Evolutionary conservation across 2,797 vertebrate species (phyloP).

Genomic region (Sparidentex hasta): DNA sequence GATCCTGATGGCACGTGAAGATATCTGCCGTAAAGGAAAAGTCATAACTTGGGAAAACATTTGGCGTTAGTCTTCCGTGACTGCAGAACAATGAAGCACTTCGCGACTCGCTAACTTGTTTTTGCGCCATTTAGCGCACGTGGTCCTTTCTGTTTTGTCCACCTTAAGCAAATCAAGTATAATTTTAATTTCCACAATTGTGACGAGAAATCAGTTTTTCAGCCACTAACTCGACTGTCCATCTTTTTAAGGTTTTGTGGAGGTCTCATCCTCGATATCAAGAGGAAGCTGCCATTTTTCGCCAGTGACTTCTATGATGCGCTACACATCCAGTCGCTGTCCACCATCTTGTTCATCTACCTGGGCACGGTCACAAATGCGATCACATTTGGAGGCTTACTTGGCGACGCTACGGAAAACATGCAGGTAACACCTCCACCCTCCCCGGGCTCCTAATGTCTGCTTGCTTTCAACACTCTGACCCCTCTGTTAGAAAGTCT

Average conservation of each 20-base stretch:
- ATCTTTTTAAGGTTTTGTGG: slow-evolving; percentile 91
- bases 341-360: slow-evolving; percentile 97
- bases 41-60: not conserved
- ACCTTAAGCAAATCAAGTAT: not conserved
- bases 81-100: not conserved
- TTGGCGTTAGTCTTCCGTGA: not conserved
- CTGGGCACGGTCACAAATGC: slow-evolving; percentile 98
- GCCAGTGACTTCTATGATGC: slow-evolving; percentile 96
- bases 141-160: too few relatives aligned
- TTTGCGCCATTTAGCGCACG: not conserved
- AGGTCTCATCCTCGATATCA: slow-evolving; percentile 94
- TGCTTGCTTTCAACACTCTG: not conserved
- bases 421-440: slow-evolving; percentile 91
- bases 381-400: slow-evolving; percentile 97
- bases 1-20: not conserved
- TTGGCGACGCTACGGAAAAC: slow-evolving; percentile 97
- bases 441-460: too few relatives aligned
- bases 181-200: not conserved
- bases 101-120: not conserved
- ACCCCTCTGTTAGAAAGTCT: not conserved
- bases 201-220: not conserved
- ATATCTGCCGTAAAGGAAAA: not conserved
- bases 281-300: slow-evolving; percentile 95
- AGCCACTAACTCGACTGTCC: not conserved
- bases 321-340: slow-evolving; percentile 95